A percentile compares a stretch with the other conserved stretches of the same genome.
phyloP scores from a whole-genome alignment of 2,888 invertebrate genomes.

The Rapana venosa region DNA sequence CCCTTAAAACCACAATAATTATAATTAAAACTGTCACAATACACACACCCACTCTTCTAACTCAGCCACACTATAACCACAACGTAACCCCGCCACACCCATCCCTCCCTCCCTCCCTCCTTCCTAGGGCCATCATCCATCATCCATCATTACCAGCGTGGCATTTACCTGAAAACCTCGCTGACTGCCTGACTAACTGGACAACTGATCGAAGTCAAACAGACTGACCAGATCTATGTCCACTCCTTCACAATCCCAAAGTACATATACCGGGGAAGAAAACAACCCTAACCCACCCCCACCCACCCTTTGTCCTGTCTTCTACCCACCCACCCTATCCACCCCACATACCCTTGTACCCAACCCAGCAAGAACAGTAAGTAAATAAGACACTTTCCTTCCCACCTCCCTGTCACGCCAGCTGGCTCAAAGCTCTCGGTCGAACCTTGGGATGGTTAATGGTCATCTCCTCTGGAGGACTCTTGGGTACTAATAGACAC shows the following conservation, averaged over 20 bases:
- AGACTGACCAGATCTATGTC: neutral
- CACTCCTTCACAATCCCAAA: neutral
- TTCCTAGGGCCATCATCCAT: no score
- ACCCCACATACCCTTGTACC: neutral
- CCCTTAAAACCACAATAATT: no score
- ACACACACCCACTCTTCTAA: no score
- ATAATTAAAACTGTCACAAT: no score
- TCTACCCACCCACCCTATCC: neutral
- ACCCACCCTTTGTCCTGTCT: neutral
- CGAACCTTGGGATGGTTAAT: conserved; percentile 31
- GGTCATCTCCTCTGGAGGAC: conserved; percentile 18
- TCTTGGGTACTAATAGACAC: conserved; percentile 23
- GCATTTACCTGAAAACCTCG: no score
- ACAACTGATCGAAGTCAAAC: conserved; percentile 1
- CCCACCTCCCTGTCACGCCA: neutral
- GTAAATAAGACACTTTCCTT: conserved; percentile 25
- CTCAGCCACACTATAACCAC: no score
- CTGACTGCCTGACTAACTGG: neutral
- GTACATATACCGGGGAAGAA: neutral
- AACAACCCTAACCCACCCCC: neutral
- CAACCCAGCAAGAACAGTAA: neutral
- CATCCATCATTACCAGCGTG: no score
- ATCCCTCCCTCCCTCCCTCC: no score
- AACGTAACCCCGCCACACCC: no score
- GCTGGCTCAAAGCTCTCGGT: neutral